These are phyloP conservation scores for Axis porcinus DNA, from an alignment of 2,113 vertebrate species.

Conservation along the genomic window DNA sequence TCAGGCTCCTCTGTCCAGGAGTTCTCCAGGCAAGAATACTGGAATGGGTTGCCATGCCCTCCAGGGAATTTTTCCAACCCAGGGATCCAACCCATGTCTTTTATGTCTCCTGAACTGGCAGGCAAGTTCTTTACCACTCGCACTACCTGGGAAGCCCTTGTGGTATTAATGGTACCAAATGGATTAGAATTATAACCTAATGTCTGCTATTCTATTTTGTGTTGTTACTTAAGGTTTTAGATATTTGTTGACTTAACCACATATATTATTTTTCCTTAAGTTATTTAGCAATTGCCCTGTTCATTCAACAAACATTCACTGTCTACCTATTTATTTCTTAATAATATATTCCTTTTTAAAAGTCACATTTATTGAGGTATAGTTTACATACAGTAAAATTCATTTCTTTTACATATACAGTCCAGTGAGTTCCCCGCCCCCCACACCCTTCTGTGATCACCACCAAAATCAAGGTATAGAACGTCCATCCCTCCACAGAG, in stretches of 20 bases:
- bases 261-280: slow-evolving; percentile 25
- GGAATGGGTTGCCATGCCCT: background rate
- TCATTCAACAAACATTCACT: background rate
- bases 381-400: background rate
- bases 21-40: background rate
- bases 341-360: background rate
- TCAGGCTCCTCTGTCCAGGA: background rate
- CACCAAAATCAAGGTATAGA: background rate
- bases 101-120: background rate
- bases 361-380: background rate
- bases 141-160: background rate
- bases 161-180: background rate
- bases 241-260: background rate
- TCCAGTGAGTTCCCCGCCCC: background rate
- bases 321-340: background rate
- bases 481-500: background rate
- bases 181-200: slow-evolving; percentile 15
- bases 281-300: background rate
- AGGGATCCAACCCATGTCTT: background rate
- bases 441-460: background rate
- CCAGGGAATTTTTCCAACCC: background rate
- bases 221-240: slow-evolving; percentile 42
- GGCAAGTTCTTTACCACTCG: background rate
- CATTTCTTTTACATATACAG: background rate
- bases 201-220: slow-evolving; percentile 9